Conservation (phyloP, 2,888 invertebrate genomes). For the Cheilosia pagana region DNA sequence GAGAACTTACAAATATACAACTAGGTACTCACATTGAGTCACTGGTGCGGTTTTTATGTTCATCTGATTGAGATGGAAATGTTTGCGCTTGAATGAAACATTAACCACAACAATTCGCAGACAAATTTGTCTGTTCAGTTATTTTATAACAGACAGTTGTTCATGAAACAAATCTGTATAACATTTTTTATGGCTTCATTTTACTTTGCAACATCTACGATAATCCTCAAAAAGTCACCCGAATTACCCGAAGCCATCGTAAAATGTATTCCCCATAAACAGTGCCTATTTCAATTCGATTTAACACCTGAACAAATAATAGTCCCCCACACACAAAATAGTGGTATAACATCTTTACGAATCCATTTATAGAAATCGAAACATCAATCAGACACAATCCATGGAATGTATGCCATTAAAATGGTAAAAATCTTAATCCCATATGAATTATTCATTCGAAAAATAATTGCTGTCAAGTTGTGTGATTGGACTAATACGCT, state of each 20-base stretch:
- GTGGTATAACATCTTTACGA: slow-evolving; percentile 21
- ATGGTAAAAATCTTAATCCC: slow-evolving; percentile 33
- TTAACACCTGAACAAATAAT: slow-evolving; percentile 33
- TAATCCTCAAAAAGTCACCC: not conserved
- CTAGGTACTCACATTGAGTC: too few species aligned
- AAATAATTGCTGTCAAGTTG: slow-evolving; percentile 43
- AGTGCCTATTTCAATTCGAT: not conserved
- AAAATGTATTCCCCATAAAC: not conserved
- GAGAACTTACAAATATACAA: too few species aligned
- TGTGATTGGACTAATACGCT: slow-evolving; percentile 41
- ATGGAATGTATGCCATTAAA: slow-evolving; percentile 42
- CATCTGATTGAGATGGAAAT: too few species aligned
- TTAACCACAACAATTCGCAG: too few species aligned
- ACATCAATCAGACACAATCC: slow-evolving; percentile 55
- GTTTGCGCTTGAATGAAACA: too few species aligned
- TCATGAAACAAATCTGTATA: too few species aligned
- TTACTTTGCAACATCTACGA: too few species aligned
- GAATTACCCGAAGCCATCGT: not conserved
- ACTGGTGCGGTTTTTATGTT: too few species aligned
- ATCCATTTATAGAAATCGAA: slow-evolving; percentile 50
- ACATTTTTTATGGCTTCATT: too few species aligned
- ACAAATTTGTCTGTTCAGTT: too few species aligned
- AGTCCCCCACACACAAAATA: not conserved
- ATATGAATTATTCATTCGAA: slow-evolving; percentile 59
- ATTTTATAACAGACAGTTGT: too few species aligned